Percentiles rank a stretch among this genome's conserved stretches.
Conservation (phyloP, 64 coral and sea anemone species). For the Trachythela sp. region DNA sequence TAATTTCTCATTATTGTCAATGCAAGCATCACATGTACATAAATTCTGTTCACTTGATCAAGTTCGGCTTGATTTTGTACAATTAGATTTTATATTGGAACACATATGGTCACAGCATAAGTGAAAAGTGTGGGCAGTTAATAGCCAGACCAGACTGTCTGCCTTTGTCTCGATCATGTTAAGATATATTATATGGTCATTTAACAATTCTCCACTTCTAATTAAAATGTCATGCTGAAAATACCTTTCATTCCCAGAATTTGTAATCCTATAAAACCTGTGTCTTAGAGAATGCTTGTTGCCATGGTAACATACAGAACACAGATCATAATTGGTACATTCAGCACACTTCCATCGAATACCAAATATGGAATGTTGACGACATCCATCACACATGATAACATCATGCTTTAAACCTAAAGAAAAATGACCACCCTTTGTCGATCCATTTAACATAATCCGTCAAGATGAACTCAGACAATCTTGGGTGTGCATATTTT, state of each 20-base stretch:
- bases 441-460: not conserved
- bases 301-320: slow-evolving; percentile 90
- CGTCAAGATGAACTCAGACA: not conserved
- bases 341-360: slow-evolving; percentile 98
- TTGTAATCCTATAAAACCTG: slow-evolving; percentile 80
- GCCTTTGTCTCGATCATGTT: too few species aligned
- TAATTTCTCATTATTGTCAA: too few species aligned
- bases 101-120: too few species aligned
- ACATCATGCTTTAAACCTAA: slow-evolving; percentile 91
- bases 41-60: too few species aligned
- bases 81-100: too few species aligned
- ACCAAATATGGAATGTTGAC: slow-evolving; percentile 92
- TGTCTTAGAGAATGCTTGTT: slow-evolving; percentile 89
- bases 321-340: slow-evolving; percentile 86
- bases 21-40: too few species aligned
- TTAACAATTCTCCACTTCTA: too few species aligned
- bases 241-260: slow-evolving; percentile 75
- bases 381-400: slow-evolving; percentile 92
- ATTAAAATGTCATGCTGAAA: not conserved
- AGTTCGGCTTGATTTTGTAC: too few species aligned
- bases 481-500: too few species aligned
- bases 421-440: not conserved
- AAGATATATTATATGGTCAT: too few species aligned
- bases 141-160: too few species aligned
- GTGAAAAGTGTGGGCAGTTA: too few species aligned